phyloP scores from a whole-genome alignment of 1,140 invertebrate species.

The Drosophila ficusphila region DNA sequence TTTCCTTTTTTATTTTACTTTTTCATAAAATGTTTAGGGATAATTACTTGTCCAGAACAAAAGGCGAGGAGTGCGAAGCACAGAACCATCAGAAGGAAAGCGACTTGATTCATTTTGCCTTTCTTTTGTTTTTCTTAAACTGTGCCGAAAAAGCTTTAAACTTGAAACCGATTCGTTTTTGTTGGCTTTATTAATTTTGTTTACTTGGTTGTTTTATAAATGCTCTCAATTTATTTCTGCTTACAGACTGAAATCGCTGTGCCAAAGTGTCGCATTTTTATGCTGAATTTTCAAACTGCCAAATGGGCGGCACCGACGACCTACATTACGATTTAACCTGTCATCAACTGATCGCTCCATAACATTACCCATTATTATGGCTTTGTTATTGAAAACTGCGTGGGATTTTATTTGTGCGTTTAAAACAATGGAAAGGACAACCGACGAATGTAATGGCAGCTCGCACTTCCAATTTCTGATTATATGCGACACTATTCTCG shows the following conservation, averaged over 20 bases:
- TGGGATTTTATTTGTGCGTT: neutral
- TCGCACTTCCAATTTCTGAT: constrained; percentile 16
- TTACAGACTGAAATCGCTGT: constrained; percentile 77
- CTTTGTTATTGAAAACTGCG: constrained; percentile 13
- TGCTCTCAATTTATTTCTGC: constrained; percentile 64
- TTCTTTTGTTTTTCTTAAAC: neutral
- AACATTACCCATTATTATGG: neutral
- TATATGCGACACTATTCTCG: constrained; percentile 13
- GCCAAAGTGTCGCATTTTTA: constrained; percentile 73
- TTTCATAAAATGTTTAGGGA: neutral
- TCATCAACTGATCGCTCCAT: constrained; percentile 4
- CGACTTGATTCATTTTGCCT: neutral
- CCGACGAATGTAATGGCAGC: constrained; percentile 5
- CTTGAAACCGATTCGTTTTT: constrained; percentile 64
- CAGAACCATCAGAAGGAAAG: neutral
- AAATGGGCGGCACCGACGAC: constrained; percentile 62
- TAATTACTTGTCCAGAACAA: constrained; percentile 6
- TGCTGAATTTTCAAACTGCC: constrained; percentile 72
- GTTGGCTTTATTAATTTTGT: constrained; percentile 34
- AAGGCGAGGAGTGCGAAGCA: neutral
- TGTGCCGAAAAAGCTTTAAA: constrained; percentile 31
- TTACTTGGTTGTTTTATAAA: constrained; percentile 32
- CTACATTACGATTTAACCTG: constrained; percentile 43
- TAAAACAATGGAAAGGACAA: constrained; percentile 7
- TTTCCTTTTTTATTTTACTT: neutral